These are phyloP conservation scores for Pachyrhynchus sulphureomaculatus DNA, from an alignment of 1,140 invertebrate genomes.

Conservation along the genomic window DNA sequence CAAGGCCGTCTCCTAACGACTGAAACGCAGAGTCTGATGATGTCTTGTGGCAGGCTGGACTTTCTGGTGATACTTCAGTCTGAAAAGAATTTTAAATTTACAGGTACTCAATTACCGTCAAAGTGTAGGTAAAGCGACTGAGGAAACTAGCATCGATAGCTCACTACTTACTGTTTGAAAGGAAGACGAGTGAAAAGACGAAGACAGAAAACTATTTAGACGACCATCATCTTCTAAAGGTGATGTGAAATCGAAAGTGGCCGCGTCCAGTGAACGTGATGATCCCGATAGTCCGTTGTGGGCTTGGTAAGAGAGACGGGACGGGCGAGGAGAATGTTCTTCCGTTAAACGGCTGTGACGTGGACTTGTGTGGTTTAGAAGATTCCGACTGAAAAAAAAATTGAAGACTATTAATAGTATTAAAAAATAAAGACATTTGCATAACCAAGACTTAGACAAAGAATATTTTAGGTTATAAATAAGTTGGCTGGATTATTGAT, in stretches of 20 bases:
- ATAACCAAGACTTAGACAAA: no score
- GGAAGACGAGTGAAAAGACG: slow-evolving; percentile 17
- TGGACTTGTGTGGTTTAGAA: neutral
- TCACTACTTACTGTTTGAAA: neutral
- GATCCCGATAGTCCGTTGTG: slow-evolving; percentile 24
- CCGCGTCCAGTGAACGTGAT: slow-evolving; percentile 23
- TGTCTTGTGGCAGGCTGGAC: slow-evolving; percentile 58
- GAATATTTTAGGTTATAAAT: no score
- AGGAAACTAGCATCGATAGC: no score
- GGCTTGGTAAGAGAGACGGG: slow-evolving; percentile 20
- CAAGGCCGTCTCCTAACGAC: slow-evolving; percentile 48
- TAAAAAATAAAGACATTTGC: no score
- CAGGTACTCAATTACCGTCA: no score
- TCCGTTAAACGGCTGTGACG: slow-evolving; percentile 9
- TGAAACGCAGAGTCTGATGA: slow-evolving; percentile 55
- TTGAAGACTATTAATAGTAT: no score
- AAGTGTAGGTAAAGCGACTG: no score
- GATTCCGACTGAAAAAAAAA: slow-evolving; percentile 14
- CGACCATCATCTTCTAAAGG: slow-evolving; percentile 43
- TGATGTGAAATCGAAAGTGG: slow-evolving; percentile 38
- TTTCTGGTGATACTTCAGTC: slow-evolving; percentile 46
- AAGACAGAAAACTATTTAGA: slow-evolving; percentile 36
- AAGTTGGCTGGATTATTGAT: no score
- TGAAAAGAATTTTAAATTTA: neutral
- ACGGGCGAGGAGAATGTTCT: slow-evolving; percentile 14